phyloP scores from a whole-genome alignment of 2,888 invertebrate species.

The Galeopsomyia nigrocyanea region DNA sequence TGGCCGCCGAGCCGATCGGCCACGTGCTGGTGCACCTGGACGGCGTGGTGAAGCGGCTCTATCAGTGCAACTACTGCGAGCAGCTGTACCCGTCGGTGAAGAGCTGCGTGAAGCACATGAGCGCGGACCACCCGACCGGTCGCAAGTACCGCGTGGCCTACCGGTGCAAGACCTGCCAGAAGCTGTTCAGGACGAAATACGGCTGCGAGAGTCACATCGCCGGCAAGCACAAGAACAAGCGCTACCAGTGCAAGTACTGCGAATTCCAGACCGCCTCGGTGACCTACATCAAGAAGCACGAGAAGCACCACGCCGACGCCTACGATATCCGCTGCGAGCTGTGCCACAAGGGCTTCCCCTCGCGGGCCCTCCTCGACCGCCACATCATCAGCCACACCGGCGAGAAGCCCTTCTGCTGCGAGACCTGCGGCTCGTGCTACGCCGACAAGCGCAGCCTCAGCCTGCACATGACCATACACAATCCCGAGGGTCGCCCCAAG shows the following conservation, averaged over 20 bases:
- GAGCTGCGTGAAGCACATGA: slow-evolving; percentile 38
- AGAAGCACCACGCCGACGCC: slow-evolving; percentile 71
- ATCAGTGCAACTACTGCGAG: slow-evolving; percentile 43
- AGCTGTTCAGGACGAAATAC: slow-evolving; percentile 44
- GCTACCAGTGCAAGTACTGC: slow-evolving; percentile 38
- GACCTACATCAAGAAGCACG: slow-evolving; percentile 47
- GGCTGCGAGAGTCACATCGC: slow-evolving; percentile 47
- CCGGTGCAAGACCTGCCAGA: slow-evolving; percentile 45
- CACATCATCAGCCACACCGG: slow-evolving; percentile 69
- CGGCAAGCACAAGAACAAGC: slow-evolving; percentile 39
- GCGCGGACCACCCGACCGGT: slow-evolving; percentile 21
- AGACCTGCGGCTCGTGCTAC: slow-evolving; percentile 70
- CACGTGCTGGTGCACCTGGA: slow-evolving; percentile 42
- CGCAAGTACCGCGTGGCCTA: slow-evolving; percentile 46
- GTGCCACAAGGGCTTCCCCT: slow-evolving; percentile 71
- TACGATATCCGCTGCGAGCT: slow-evolving; percentile 68
- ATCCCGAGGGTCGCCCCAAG: slow-evolving; percentile 61
- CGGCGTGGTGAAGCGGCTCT: slow-evolving; percentile 30
- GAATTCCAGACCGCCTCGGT: slow-evolving; percentile 34
- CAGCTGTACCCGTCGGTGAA: slow-evolving; percentile 35
- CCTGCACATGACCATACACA: slow-evolving; percentile 71
- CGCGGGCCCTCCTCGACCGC: slow-evolving; percentile 69
- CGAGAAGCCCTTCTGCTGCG: slow-evolving; percentile 69
- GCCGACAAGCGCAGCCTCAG: slow-evolving; percentile 71
- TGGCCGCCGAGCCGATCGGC: slow-evolving; percentile 34